Evolutionary conservation across 1,140 invertebrate genomes (phyloP).

Genomic region (Pogonomyrmex barbatus): DNA sequence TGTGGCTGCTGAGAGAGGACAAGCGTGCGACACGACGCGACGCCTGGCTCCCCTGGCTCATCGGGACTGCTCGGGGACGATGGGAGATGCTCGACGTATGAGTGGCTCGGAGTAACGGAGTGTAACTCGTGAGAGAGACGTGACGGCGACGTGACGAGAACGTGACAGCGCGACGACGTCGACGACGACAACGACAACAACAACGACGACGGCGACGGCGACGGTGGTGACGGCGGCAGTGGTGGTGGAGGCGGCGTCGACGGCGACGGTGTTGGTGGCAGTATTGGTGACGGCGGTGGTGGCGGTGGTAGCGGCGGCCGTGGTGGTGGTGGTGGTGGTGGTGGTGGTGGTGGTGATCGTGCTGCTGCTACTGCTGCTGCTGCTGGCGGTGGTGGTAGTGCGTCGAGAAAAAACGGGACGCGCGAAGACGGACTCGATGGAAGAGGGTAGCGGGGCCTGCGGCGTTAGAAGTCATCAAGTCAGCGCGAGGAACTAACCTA

Average conservation of each 20-base stretch:
- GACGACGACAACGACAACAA: neutral
- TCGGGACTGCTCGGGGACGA: constrained; percentile 32
- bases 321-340: neutral
- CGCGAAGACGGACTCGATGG: constrained; percentile 41
- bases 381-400: constrained; percentile 24
- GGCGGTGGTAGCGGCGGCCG: neutral
- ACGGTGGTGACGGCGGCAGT: neutral
- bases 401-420: constrained; percentile 30
- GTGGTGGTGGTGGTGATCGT: constrained; percentile 1
- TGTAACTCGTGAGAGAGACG: constrained; percentile 9
- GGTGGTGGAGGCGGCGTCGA: constrained; percentile 1
- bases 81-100: constrained; percentile 32
- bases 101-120: neutral
- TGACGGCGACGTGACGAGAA: constrained; percentile 29
- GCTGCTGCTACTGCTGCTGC: neutral
- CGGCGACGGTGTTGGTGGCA: neutral
- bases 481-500: constrained; percentile 34
- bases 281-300: neutral
- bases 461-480: neutral
- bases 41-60: constrained; percentile 23
- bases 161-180: neutral
- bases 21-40: constrained; percentile 33
- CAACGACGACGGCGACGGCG: neutral
- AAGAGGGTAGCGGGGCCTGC: constrained; percentile 40
- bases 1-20: constrained; percentile 48